Base-by-base conservation (phyloP, 2,797 vertebrate species). In the Micropoecilia bifurca region DNA sequence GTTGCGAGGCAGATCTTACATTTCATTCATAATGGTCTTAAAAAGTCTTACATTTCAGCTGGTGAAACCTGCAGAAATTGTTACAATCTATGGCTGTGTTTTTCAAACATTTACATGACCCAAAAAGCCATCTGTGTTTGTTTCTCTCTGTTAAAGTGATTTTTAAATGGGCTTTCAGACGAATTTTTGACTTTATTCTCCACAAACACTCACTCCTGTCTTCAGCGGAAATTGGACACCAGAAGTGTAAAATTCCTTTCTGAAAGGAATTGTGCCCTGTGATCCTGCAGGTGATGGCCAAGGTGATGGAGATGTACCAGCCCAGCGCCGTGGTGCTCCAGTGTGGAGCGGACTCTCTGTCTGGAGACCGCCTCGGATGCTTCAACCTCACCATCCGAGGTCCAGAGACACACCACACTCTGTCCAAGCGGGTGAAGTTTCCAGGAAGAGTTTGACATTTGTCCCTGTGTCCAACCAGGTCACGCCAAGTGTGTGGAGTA, bases 251-350 rank as follows among this genome's bases (percentile, higher is more conserved):
- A 18, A 33, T 33, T 61, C 28, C 30, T 4, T 14, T 61, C 59
- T 33, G 59, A 61, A 18, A 33, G 59, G 59, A 61, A 36, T 63
- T 33, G 16, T 33, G 14, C 36, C 12, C 39, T 68, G 18, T 68
- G 20, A 25, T 43, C 63, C 20, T 68, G 3, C 63, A 99, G 98
- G 97, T 99, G 85, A 99, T 99, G 95, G 96, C 97, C 72, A 99
- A 99, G 92, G 98, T 99, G 87, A 99, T 99, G 98, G 98, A 99
- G 95, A 99, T 99, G 84, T 99, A 99, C 94, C 98, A 99, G 95
- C 98, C 98, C 6, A 99, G 98, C 7, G 98, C 98, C 0, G 97
- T 99, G 0, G 98, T 98, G 0, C 94, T 99, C 50, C 98, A 99
- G 90, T 99, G 98, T 33, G 98, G 98, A 43, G 98, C 98, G 0